Conservation (phyloP, 2,113 vertebrate species). For the Notiomystis cincta region DNA sequence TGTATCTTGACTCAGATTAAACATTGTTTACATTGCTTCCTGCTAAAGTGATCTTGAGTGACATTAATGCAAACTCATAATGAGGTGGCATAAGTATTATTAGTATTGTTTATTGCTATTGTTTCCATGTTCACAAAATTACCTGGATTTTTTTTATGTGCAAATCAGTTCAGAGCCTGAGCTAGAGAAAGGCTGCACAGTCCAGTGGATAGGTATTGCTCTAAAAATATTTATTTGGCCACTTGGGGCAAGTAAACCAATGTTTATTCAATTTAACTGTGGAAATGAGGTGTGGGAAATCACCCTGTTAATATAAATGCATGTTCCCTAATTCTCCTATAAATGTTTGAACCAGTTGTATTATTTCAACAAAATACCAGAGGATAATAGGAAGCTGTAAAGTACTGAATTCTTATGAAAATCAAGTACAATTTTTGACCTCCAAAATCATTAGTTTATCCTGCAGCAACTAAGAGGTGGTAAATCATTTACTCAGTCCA, state of each 20-base stretch:
- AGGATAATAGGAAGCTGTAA: neutral
- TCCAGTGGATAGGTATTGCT: neutral
- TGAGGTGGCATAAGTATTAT: neutral
- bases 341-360: neutral
- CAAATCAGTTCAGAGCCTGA: neutral
- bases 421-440: neutral
- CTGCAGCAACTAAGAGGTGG: neutral
- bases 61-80: neutral
- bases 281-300: neutral
- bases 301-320: neutral
- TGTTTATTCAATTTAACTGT: neutral
- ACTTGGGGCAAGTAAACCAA: neutral
- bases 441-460: neutral
- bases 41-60: neutral
- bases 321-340: neutral
- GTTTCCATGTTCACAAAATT: neutral
- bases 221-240: neutral
- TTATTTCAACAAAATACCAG: neutral
- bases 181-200: neutral
- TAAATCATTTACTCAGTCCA: neutral
- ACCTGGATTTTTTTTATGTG: neutral
- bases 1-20: neutral
- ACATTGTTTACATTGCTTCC: neutral
- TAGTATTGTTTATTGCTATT: neutral
- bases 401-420: neutral